Conservation (phyloP, 2,113 vertebrate species). For the Crotophaga sulcirostris region DNA sequence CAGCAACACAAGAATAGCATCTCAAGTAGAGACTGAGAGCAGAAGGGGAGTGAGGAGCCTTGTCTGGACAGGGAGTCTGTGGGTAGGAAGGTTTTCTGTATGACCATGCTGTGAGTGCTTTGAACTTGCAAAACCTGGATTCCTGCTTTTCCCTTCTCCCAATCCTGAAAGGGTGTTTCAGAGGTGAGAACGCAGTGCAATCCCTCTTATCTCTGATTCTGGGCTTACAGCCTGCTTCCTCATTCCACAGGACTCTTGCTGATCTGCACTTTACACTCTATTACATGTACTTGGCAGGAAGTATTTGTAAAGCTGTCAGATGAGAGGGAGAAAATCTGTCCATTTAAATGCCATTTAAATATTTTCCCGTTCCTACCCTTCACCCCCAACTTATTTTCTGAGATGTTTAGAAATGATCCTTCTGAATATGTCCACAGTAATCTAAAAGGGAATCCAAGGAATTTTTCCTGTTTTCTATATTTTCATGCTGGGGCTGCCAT, state of each 20-base stretch:
- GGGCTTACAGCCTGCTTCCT: slow-evolving; percentile 62
- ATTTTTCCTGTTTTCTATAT: neutral
- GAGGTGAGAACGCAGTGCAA: slow-evolving; percentile 51
- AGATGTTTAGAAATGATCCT: neutral
- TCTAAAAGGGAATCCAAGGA: slow-evolving; percentile 5
- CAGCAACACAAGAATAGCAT: neutral
- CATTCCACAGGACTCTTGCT: slow-evolving; percentile 58
- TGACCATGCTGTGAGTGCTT: neutral
- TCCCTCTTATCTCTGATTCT: slow-evolving; percentile 60
- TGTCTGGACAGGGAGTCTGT: slow-evolving; percentile 27
- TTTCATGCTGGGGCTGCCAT: neutral
- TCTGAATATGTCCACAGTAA: neutral
- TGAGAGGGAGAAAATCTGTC: neutral
- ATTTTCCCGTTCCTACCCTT: neutral
- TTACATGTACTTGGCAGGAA: slow-evolving; percentile 29
- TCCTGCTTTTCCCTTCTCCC: slow-evolving; percentile 48
- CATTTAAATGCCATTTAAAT: slow-evolving; percentile 46
- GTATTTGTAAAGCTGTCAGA: slow-evolving; percentile 13
- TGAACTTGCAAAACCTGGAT: slow-evolving; percentile 43
- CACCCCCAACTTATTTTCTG: neutral
- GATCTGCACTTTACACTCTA: slow-evolving; percentile 61
- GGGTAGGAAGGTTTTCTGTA: slow-evolving; percentile 1
- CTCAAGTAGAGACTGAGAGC: neutral
- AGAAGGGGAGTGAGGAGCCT: neutral
- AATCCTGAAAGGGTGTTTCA: slow-evolving; percentile 33